Evolutionary conservation across 1,140 invertebrate genomes (phyloP), one percentile per base, ranked within the genome.

Genomic region (Drosophila simulans): DNA sequence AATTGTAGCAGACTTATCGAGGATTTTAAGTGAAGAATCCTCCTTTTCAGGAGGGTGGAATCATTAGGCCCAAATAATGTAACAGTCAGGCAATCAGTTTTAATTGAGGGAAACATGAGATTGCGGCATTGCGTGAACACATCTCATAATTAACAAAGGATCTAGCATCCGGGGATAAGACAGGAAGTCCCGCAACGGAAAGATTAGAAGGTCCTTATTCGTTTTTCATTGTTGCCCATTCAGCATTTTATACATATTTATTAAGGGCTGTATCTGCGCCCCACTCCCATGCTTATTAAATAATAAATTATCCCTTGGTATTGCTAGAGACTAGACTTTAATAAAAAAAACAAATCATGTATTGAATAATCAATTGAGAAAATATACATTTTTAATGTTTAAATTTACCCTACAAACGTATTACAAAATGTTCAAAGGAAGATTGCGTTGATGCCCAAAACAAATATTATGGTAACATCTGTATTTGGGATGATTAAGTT

Each of bases 81-180:
- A 46, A 58, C 54, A 35, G 56, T 60, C 65, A 39, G 63, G 42
- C 70, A 39, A 69, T 88, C 77, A 64, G 63, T 63, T 73, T 80
- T 83, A 83, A 89, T 88, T 88, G 70, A 62, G 35, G 35, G 43
- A 71, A 60, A 78, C 65, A 65, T 65, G 65, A 77, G 58, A 76
- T 49, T 43, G 46, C 15, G 2, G 8, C 27, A 52, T 52, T 25
- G 27, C 31, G 37, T 51, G 12, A 65, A 25, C 22, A 22, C 12
- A 39, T 48, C 5, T 5, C 5, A 40, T 69, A 57, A 57, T 57
- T 70, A 57, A 35, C 7, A 27, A 20, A 7, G 0, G n/a, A 27
- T 10, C 4, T 17, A n/a, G 4, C 15, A 48, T 12, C 13, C 40
- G 12, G 15, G 12, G 15, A 48, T 11, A 45, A 11, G n/a, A 27